These are phyloP conservation scores for Porites lutea DNA, from an alignment of 64 coral and sea anemone species.

Conservation along the genomic window DNA sequence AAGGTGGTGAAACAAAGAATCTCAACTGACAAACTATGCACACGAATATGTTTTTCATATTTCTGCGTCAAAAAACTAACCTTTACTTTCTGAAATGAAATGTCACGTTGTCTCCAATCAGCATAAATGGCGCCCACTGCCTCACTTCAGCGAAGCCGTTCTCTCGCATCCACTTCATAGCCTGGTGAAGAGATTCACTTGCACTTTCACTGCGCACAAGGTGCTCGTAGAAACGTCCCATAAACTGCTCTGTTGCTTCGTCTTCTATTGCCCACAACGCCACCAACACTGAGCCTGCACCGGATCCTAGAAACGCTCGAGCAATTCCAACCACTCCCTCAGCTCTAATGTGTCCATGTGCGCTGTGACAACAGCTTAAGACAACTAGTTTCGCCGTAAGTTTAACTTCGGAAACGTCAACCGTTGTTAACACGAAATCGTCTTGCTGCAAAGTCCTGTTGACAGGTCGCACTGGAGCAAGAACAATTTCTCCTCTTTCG, in stretches of 20 bases:
- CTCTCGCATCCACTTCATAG: not conserved
- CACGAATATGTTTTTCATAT: no score
- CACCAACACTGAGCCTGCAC: not conserved
- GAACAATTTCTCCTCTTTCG: conserved; percentile 17
- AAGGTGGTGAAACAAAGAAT: no score
- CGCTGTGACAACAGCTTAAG: not conserved
- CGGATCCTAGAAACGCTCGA: conserved; percentile 1
- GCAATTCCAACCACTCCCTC: conserved; percentile 7
- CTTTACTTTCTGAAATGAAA: not conserved
- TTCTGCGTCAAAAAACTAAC: not conserved
- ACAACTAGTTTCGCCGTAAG: not conserved
- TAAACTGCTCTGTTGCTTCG: not conserved
- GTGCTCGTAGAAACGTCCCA: not conserved
- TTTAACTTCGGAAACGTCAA: not conserved
- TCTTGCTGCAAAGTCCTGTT: not conserved
- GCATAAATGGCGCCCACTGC: not conserved
- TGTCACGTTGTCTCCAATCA: not conserved
- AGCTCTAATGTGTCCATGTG: not conserved
- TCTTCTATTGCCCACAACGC: not conserved
- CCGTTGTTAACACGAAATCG: conserved; percentile 3
- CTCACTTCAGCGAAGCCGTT: not conserved
- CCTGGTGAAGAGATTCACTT: not conserved
- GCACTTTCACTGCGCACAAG: not conserved
- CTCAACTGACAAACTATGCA: no score
- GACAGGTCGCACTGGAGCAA: not conserved